These are phyloP conservation scores for Pardosa pseudoannulata DNA, from an alignment of 2,888 invertebrate species.

Conservation along the genomic window DNA sequence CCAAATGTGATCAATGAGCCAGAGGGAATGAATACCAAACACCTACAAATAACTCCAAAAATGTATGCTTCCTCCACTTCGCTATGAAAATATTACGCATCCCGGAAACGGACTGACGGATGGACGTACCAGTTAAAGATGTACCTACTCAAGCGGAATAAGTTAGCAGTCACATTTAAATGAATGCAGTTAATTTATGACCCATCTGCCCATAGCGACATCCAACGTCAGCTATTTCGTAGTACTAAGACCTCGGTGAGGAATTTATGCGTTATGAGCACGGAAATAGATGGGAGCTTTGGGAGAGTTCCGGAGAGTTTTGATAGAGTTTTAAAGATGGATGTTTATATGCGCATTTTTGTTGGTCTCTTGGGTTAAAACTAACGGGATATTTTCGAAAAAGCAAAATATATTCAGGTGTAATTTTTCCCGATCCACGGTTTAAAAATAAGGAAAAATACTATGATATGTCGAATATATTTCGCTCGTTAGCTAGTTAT, in stretches of 20 bases:
- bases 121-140: constrained; percentile 36
- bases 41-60: constrained; percentile 20
- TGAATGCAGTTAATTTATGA: constrained; percentile 52
- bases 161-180: constrained; percentile 65
- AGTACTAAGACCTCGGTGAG: constrained; percentile 19
- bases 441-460: no score
- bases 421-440: no score
- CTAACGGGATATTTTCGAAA: neutral
- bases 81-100: constrained; percentile 18
- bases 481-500: no score
- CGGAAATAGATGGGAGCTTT: constrained; percentile 41
- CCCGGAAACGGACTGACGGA: constrained; percentile 48
- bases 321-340: constrained; percentile 43
- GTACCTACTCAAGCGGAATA: constrained; percentile 49
- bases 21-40: constrained; percentile 8
- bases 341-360: constrained; percentile 50
- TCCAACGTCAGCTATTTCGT: constrained; percentile 21
- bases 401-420: no score
- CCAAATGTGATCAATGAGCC: neutral
- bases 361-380: constrained; percentile 12
- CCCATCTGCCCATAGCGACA: constrained; percentile 14
- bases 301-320: constrained; percentile 37
- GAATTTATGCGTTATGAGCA: constrained; percentile 39
- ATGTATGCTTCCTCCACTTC: constrained; percentile 44
- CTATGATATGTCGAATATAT: no score